Percentiles rank a stretch among this genome's conserved stretches.
Evolutionary conservation across 2,888 invertebrate species (phyloP).

Genomic region (Tetheella fluctuosa): DNA sequence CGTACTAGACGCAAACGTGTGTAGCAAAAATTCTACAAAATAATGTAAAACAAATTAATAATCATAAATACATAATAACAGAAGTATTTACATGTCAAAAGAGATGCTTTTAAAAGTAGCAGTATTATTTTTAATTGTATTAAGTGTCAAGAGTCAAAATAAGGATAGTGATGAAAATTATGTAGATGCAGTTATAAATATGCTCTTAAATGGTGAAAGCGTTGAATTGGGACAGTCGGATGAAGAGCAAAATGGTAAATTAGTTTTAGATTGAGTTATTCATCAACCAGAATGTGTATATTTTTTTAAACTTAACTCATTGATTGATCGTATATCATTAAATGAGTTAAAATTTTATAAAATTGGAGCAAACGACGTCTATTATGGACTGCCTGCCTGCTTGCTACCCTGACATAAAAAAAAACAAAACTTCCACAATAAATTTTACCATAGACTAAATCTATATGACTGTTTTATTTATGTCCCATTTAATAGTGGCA

Average conservation of each 20-base stretch:
- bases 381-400: no score
- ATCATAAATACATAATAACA: not conserved
- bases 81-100: not conserved
- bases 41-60: not conserved
- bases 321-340: no score
- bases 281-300: not conserved
- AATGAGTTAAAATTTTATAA: no score
- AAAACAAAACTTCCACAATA: no score
- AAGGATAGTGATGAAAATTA: slow-evolving; percentile 36
- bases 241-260: slow-evolving; percentile 41
- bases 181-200: slow-evolving; percentile 48
- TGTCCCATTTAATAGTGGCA: no score
- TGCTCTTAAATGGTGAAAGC: slow-evolving; percentile 48
- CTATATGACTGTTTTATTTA: no score
- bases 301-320: not conserved
- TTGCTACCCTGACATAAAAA: no score
- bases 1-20: not conserved
- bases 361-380: no score
- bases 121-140: slow-evolving; percentile 8
- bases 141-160: not conserved
- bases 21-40: not conserved
- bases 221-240: slow-evolving; percentile 25
- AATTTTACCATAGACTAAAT: no score
- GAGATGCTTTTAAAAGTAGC: not conserved
- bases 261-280: slow-evolving; percentile 13